Conservation (phyloP, 30 jellyfish, hydroid and myxozoan genomes). For the Nemopilema nomurai region DNA sequence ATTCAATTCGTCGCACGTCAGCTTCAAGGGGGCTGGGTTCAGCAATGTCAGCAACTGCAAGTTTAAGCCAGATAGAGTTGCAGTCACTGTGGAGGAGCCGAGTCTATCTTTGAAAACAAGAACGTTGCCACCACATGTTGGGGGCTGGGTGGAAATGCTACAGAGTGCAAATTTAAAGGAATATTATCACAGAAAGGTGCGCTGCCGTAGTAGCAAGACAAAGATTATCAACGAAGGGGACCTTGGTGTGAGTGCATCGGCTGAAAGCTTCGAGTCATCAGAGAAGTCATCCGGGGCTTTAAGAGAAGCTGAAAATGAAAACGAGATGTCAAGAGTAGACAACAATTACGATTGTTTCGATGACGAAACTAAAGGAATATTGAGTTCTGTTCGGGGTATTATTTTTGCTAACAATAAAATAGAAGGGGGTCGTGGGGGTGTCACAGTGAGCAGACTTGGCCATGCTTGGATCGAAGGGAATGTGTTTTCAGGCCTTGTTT, state of each 20-base stretch:
- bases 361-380: constrained; percentile 30
- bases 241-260: constrained; percentile 5
- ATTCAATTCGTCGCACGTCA: constrained; percentile 71
- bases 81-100: constrained; percentile 82
- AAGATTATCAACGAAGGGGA: constrained; percentile 17
- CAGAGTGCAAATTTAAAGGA: constrained; percentile 37
- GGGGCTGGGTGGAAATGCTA: constrained; percentile 78
- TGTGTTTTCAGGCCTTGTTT: constrained; percentile 52
- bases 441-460: constrained; percentile 77
- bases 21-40: constrained; percentile 79
- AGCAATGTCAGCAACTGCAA: constrained; percentile 67
- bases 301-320: constrained; percentile 9
- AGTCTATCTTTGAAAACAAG: constrained; percentile 30
- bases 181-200: constrained; percentile 33
- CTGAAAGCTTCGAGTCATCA: constrained; percentile 25
- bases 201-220: constrained; percentile 10
- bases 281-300: not conserved
- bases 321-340: constrained; percentile 10
- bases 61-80: constrained; percentile 85
- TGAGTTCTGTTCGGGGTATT: constrained; percentile 62
- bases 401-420: constrained; percentile 59
- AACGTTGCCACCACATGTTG: constrained; percentile 50
- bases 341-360: constrained; percentile 32
- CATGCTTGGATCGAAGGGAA: constrained; percentile 90
- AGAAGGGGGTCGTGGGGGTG: constrained; percentile 85